phyloP scores from a whole-genome alignment of 2,797 vertebrate genomes.

The Acanthiza pusilla region DNA sequence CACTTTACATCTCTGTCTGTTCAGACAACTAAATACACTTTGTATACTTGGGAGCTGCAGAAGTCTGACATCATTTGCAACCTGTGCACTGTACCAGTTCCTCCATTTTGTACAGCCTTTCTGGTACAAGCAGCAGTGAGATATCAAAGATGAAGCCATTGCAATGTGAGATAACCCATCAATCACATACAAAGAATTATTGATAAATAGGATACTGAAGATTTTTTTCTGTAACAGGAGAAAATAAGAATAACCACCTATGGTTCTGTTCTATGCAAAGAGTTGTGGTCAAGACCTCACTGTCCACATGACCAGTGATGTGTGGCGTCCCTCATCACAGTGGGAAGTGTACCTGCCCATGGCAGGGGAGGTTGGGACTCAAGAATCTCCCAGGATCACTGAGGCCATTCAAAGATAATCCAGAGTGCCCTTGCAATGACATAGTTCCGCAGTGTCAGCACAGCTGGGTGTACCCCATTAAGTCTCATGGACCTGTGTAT shows the following conservation, averaged over 20 bases:
- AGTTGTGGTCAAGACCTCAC: neutral
- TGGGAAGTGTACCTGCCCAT: neutral
- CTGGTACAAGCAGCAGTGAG: neutral
- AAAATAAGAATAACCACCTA: neutral
- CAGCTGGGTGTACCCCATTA: neutral
- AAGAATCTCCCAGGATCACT: neutral
- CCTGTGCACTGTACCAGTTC: neutral
- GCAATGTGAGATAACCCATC: neutral
- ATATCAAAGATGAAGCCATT: neutral
- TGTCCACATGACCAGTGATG: neutral
- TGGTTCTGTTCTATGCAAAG: neutral
- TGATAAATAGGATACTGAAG: neutral
- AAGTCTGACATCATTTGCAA: neutral
- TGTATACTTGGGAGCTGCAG: neutral
- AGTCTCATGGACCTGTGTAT: neutral
- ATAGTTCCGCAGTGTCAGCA: rapidly evolving
- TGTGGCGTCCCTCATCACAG: too few species aligned
- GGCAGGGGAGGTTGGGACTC: rapidly evolving
- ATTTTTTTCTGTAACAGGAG: neutral
- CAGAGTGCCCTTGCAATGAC: neutral
- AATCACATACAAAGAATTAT: neutral
- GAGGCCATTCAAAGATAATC: neutral
- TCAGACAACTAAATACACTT: neutral
- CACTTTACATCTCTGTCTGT: neutral
- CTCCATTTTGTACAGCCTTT: neutral